Base-by-base conservation (phyloP, 2,888 invertebrate species). In the Diloba caeruleocephala region DNA sequence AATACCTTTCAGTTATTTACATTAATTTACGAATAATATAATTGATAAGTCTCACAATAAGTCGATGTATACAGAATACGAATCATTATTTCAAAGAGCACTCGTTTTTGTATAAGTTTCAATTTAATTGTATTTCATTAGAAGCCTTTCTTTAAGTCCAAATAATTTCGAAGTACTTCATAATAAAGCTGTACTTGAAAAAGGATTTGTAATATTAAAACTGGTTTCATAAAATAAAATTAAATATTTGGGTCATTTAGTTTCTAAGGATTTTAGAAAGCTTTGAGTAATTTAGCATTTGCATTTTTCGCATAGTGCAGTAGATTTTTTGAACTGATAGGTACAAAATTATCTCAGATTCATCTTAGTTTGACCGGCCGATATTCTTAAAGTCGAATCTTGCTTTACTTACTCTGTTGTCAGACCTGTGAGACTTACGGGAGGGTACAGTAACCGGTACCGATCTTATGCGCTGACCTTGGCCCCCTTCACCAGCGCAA, bases 41-140 rank as follows among this genome's bases (percentile, higher is more conserved):
- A 65, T 67, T 70, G 60, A 53, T 59, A 60, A 69, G 55, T 46
- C 55, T 42, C 34, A 57, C 53, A 59, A 54, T 55, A 55, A 48
- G 42, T 42, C 31, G 42, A 46, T n/a, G n/a, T n/a, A n/a, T 58
- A 54, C 43, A 53, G 31, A 59, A 56, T 59, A 43, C 37, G 38
- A 65, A 63, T 58, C 9, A 56, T 69, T 63, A 60, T 61, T 57
- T 37, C 33, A 36, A 39, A 59, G 57, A 58, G 33, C 38, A 51
- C 49, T 67, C 42, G 44, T 65, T 62, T 48, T 50, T 54, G 50
- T 61, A 14, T 44, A 53, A 51, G 31, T 66, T 52, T 55, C 52
- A 43, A 59, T 64, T 38, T 43, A 46, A 71, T 73, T 62, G 52
- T 62, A 17, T 62, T 74, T 56, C 17, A 41, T 48, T 53, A 46